phyloP scores from a whole-genome alignment of 35 echinoderm and acorn worm genomes.

The Heliocidaris tuberculata region DNA sequence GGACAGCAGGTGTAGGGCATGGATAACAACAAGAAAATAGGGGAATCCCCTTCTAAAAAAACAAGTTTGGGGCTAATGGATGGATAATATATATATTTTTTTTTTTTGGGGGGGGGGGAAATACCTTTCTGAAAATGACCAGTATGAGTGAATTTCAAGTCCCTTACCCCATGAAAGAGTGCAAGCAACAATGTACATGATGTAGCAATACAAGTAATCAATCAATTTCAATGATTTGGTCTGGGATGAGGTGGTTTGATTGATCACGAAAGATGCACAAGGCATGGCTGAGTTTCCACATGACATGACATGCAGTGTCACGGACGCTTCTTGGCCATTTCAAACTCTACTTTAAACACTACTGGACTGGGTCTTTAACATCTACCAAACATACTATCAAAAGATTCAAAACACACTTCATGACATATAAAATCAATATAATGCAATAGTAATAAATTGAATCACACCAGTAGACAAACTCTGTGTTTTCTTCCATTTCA shows the following conservation, averaged over 20 bases:
- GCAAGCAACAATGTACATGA: neutral
- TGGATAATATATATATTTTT: no score
- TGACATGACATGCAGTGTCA: neutral
- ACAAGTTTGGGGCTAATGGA: no score
- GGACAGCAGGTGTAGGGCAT: neutral
- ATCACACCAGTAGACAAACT: neutral
- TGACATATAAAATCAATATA: neutral
- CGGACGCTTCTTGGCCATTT: neutral
- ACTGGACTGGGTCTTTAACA: neutral
- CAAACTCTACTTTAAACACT: neutral
- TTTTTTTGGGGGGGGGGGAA: no score
- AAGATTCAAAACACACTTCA: neutral
- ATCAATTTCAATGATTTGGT: neutral
- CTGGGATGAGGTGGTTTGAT: neutral
- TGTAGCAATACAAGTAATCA: neutral
- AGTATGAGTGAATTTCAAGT: neutral
- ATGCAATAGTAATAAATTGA: neutral
- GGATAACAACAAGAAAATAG: no score
- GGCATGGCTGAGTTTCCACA: neutral
- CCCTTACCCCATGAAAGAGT: neutral
- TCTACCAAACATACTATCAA: neutral
- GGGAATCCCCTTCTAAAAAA: no score
- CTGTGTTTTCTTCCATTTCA: neutral
- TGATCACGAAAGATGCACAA: neutral
- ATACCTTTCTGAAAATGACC: neutral